Evolutionary conservation across 1,140 invertebrate species (phyloP), one percentile per base, ranked within the genome.

Genomic region (Drosophila elegans): DNA sequence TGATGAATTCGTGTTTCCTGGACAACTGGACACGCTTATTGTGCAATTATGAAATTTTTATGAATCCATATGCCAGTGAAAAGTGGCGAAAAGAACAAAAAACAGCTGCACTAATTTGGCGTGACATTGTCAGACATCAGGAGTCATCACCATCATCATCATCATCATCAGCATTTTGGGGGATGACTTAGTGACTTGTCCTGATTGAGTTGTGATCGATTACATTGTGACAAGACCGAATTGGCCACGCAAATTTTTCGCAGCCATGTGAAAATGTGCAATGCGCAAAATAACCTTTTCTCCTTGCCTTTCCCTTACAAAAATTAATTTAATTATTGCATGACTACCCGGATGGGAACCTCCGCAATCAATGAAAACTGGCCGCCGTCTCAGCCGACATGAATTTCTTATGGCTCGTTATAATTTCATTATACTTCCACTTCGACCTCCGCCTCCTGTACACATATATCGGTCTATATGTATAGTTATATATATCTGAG

Each of bases 341-440:
- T 66, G 45, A 62, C 74, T 39, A 44, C n/a, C 36, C 32, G 16
- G 4, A 21, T 41, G 49, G 48, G 29, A 34, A 16, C n/a, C 41
- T 38, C 16, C 12, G 39, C 64, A 78, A 85, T 78, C 83, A 78
- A 78, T 88, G 72, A 69, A 66, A 71, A 38, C 66, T 48, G 52
- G n/a, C 53, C 56, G 45, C 39, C 54, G 62, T 64, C 63, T 66
- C 60, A 59, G 73, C 39, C 62, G 79, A 75, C 81, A 89, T 89
- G 84, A 89, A 89, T 90, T 89, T 90, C 85, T 89, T 89, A 89
- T 89, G 60, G 85, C 84, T 89, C 84, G 80, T 89, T 90, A 89
- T 89, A 89, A 89, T 89, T 89, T 89, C 84, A 89, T 89, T 89
- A 89, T 89, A 68, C 68, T 60, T 64, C 69, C 54, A 63, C 57